Percentiles rank a stretch among this genome's conserved stretches.
Evolutionary conservation across 2,113 vertebrate species (phyloP).

Genomic region (Balaeniceps rex): DNA sequence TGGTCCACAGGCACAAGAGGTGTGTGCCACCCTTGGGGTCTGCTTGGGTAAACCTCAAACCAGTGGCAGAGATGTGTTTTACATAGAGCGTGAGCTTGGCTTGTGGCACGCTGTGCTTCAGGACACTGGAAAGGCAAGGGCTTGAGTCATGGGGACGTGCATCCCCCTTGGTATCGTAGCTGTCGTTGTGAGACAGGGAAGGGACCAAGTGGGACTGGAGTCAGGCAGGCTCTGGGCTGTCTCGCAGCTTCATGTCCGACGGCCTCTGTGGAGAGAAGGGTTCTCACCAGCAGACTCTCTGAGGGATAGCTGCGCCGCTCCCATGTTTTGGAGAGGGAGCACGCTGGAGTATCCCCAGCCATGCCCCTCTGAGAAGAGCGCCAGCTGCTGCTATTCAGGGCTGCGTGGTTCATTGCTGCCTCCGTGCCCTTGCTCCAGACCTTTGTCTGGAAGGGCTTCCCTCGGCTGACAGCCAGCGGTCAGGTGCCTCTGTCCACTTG

Average conservation of each 20-base stretch:
- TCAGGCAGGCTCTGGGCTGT: not conserved
- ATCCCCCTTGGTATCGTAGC: rapidly evolving
- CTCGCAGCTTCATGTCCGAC: rapidly evolving
- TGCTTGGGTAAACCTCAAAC: not conserved
- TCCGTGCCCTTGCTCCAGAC: not conserved
- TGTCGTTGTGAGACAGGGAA: not conserved
- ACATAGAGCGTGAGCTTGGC: not conserved
- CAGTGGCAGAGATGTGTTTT: not conserved
- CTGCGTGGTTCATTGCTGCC: rapidly evolving
- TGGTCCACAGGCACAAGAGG: not conserved
- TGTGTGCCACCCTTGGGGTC: not conserved
- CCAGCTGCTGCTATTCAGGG: not conserved
- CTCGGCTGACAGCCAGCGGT: not conserved
- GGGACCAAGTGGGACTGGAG: not conserved
- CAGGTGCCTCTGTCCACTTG: not conserved
- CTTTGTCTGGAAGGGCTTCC: not conserved
- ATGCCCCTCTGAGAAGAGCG: not conserved
- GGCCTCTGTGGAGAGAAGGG: not conserved
- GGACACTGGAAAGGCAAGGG: rapidly evolving
- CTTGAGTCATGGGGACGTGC: not conserved
- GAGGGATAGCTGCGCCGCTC: rapidly evolving
- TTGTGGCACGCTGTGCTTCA: not conserved
- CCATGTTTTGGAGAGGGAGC: not conserved
- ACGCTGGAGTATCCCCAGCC: not conserved
- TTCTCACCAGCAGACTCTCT: not conserved